Conservation (phyloP, 2,888 invertebrate species). For the Patella depressa region DNA sequence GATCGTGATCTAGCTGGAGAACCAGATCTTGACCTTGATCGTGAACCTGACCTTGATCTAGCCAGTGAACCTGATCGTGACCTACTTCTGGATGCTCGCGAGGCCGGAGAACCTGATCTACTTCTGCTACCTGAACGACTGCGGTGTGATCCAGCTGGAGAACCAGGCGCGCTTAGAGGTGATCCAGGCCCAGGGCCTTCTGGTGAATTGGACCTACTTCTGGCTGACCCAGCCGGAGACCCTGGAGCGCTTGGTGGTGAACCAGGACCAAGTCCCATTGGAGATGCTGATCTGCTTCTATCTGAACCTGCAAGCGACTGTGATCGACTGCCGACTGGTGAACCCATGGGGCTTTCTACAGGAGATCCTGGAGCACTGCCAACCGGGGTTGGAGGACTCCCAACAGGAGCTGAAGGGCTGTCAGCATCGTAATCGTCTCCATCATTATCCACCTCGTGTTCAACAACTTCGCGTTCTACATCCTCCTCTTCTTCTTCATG, state of each 20-base stretch:
- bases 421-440: conserved; percentile 17
- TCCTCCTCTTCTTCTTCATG: conserved; percentile 21
- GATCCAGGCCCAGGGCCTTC: conserved; percentile 21
- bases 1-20: conserved; percentile 19
- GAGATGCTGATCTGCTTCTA: conserved; percentile 36
- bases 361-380: conserved; percentile 28
- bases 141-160: conserved; percentile 27
- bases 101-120: conserved; percentile 29
- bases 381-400: conserved; percentile 32
- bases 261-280: conserved; percentile 35
- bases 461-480: conserved; percentile 38
- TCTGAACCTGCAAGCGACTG: conserved; percentile 25
- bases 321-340: conserved; percentile 29
- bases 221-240: conserved; percentile 21
- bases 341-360: conserved; percentile 24
- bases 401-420: conserved; percentile 27
- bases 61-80: conserved; percentile 41
- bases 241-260: conserved; percentile 36
- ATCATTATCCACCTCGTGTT: conserved; percentile 41
- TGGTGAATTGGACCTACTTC: conserved; percentile 29
- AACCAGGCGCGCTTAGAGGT: conserved; percentile 17
- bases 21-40: conserved; percentile 34
- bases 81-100: conserved; percentile 17
- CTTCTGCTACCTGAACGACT: conserved; percentile 29
- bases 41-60: conserved; percentile 25